Evolutionary conservation across 2,888 invertebrate genomes (phyloP).

Genomic region (Syrista parreyssii): DNA sequence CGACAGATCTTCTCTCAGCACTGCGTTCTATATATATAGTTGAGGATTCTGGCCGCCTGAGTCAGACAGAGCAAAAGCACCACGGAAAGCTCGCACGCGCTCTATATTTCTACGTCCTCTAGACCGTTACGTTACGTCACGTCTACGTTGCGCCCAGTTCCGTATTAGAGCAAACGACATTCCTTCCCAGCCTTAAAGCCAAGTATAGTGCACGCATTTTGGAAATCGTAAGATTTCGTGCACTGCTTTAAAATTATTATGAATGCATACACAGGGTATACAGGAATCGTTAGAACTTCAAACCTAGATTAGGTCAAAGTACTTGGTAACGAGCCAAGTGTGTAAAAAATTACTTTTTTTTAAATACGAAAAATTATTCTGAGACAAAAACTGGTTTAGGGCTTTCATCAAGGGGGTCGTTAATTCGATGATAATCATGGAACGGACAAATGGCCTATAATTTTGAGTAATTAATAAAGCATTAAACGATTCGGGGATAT

Average conservation of each 20-base stretch:
- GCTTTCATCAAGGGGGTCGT: not conserved
- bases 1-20: constrained; percentile 3
- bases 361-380: not conserved
- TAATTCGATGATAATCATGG: not conserved
- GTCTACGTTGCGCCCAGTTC: not conserved
- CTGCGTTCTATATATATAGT: constrained; percentile 18
- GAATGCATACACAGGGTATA: not conserved
- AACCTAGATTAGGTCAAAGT: not conserved
- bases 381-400: not conserved
- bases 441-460: not conserved
- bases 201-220: constrained; percentile 24
- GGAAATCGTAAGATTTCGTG: constrained; percentile 17
- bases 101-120: constrained; percentile 6
- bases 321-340: not conserved
- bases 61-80: constrained; percentile 12
- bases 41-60: constrained; percentile 14
- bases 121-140: constrained; percentile 5
- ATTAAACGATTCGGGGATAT: not conserved
- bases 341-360: not conserved
- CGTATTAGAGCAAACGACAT: not conserved
- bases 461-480: not conserved
- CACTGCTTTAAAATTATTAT: not conserved
- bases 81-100: constrained; percentile 7
- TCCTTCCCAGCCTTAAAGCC: not conserved
- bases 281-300: too few relatives aligned